Conservation (phyloP, 2,113 vertebrate genomes). For the Melierax canorus region DNA sequence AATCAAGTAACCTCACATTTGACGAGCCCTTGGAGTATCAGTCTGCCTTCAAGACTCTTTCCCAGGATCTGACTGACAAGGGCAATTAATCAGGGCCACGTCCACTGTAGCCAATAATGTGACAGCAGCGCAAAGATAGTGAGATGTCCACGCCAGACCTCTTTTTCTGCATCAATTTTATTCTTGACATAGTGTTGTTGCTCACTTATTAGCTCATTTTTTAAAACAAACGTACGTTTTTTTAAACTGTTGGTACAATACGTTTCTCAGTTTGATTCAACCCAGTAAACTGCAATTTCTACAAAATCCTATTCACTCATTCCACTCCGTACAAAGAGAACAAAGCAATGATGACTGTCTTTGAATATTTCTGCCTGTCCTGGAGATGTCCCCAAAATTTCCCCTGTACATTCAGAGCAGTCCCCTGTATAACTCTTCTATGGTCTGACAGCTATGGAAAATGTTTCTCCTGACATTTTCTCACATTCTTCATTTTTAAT, state of each 20-base stretch:
- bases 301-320: not conserved
- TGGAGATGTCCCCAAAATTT: not conserved
- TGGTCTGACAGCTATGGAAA: not conserved
- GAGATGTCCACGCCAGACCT: not conserved
- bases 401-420: not conserved
- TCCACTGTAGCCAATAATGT: not conserved
- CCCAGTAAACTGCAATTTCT: not conserved
- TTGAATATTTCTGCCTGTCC: not conserved
- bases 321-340: not conserved
- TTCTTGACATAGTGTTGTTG: not conserved
- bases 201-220: not conserved
- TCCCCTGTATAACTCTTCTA: not conserved
- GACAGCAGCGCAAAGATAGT: not conserved
- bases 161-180: not conserved
- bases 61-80: slow-evolving; percentile 43
- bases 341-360: not conserved
- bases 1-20: not conserved
- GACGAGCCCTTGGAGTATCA: not conserved
- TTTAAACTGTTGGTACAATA: not conserved
- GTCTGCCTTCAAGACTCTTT: slow-evolving; percentile 15
- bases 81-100: slow-evolving; percentile 35
- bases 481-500: not conserved
- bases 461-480: not conserved
- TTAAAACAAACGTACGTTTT: not conserved
- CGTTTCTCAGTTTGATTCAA: not conserved